Percentiles rank a stretch among this genome's conserved stretches.
phyloP scores from a whole-genome alignment of 1,140 invertebrate genomes.

The Steinernema feltiae region DNA sequence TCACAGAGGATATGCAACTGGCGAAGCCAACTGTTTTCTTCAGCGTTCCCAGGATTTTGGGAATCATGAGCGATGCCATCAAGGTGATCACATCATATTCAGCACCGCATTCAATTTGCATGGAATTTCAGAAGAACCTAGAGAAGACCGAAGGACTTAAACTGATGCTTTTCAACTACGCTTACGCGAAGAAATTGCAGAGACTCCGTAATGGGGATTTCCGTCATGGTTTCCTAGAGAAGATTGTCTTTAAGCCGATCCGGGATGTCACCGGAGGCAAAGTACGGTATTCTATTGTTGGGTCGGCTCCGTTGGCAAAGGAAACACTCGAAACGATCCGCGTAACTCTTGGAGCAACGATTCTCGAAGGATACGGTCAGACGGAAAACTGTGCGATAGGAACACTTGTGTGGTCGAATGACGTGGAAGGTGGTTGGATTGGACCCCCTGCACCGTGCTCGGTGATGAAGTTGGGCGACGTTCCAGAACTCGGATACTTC shows the following conservation, averaged over 20 bases:
- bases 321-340: slow-evolving; percentile 84
- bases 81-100: no score
- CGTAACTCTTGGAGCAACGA: slow-evolving; percentile 79
- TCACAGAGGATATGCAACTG: slow-evolving; percentile 81
- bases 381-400: slow-evolving; percentile 89
- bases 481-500: slow-evolving; percentile 27
- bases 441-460: slow-evolving; percentile 65
- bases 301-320: slow-evolving; percentile 81
- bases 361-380: slow-evolving; percentile 75
- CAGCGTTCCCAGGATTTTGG: slow-evolving; percentile 81
- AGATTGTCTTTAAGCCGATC: slow-evolving; percentile 20
- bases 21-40: slow-evolving; percentile 84
- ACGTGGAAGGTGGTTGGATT: slow-evolving; percentile 80
- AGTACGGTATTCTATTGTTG: slow-evolving; percentile 80
- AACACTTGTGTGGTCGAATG: slow-evolving; percentile 81
- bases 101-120: no score
- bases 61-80: slow-evolving; percentile 84
- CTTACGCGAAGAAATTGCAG: neutral
- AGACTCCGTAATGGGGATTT: slow-evolving; percentile 6
- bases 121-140: slow-evolving; percentile 60
- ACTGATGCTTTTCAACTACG: slow-evolving; percentile 15
- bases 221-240: slow-evolving; percentile 21
- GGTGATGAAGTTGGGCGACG: slow-evolving; percentile 24
- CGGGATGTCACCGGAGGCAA: slow-evolving; percentile 70
- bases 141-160: slow-evolving; percentile 12